Evolutionary conservation across 1,140 invertebrate genomes (phyloP).

Genomic region (Drosophila setifemur): DNA sequence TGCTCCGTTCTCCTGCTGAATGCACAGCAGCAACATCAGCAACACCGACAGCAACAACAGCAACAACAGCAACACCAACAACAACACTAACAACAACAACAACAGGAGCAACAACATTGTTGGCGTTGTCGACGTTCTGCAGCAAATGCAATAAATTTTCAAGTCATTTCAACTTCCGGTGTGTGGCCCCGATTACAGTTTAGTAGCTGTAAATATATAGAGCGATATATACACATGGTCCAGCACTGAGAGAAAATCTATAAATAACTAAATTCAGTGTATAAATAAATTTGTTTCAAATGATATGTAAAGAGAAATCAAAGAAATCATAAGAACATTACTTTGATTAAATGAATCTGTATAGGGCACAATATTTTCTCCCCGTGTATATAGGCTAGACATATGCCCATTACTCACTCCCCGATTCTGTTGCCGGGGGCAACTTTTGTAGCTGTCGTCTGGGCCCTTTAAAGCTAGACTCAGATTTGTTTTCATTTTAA

Average conservation of each 20-base stretch:
- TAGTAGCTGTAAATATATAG: slow-evolving; percentile 79
- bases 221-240: slow-evolving; percentile 33
- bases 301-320: too few species aligned
- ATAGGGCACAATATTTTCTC: background rate
- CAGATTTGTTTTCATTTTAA: slow-evolving; percentile 37
- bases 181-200: slow-evolving; percentile 79
- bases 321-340: too few species aligned
- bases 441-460: slow-evolving; percentile 29
- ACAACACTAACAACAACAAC: slow-evolving; percentile 12
- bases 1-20: slow-evolving; percentile 50
- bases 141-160: slow-evolving; percentile 80
- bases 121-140: slow-evolving; percentile 32
- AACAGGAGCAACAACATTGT: slow-evolving; percentile 21
- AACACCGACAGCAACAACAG: slow-evolving; percentile 15
- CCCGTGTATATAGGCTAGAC: slow-evolving; percentile 4
- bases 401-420: background rate
- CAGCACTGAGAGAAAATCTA: background rate
- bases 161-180: slow-evolving; percentile 80
- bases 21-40: slow-evolving; percentile 54
- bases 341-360: too few species aligned
- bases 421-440: background rate
- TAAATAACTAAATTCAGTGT: background rate
- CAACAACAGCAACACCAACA: slow-evolving; percentile 2
- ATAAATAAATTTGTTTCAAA: background rate
- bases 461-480: slow-evolving; percentile 13